phyloP scores from a whole-genome alignment of 2,113 vertebrate species.

The Ochotona princeps region DNA sequence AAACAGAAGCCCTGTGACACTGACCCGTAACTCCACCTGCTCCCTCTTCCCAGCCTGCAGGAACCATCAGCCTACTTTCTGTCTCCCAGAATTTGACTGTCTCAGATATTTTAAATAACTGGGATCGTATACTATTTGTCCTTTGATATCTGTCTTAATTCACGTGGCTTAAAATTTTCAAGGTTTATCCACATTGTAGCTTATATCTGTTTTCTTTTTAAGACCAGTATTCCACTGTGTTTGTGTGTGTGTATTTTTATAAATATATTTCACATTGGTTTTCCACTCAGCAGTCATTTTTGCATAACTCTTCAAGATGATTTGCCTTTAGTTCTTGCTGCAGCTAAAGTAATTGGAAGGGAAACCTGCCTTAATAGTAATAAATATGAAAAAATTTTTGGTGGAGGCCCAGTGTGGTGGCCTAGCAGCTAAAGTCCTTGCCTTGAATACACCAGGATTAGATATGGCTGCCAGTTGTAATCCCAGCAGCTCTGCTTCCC shows the following conservation, averaged over 20 bases:
- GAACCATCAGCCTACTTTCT: not conserved
- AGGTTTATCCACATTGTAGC: not conserved
- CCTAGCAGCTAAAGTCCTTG: no score
- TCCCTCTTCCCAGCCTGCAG: not conserved
- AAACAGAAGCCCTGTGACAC: not conserved
- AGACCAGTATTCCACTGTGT: not conserved
- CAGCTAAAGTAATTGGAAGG: slow-evolving; percentile 11
- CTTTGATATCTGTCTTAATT: not conserved
- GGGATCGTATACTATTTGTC: not conserved
- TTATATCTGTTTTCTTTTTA: not conserved
- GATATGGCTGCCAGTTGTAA: no score
- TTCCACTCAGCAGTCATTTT: slow-evolving; percentile 13
- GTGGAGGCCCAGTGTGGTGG: no score
- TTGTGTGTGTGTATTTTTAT: no score
- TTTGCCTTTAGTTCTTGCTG: not conserved
- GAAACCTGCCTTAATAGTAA: not conserved
- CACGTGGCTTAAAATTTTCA: not conserved
- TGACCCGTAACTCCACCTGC: not conserved
- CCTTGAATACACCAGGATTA: no score
- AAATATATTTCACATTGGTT: not conserved
- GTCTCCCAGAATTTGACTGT: not conserved
- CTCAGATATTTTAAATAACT: not conserved
- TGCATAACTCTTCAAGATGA: not conserved
- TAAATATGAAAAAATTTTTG: not conserved
- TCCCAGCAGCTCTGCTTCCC: no score